Evolutionary conservation across 2,888 invertebrate species (phyloP).

Genomic region (Folsomia manolachei): DNA sequence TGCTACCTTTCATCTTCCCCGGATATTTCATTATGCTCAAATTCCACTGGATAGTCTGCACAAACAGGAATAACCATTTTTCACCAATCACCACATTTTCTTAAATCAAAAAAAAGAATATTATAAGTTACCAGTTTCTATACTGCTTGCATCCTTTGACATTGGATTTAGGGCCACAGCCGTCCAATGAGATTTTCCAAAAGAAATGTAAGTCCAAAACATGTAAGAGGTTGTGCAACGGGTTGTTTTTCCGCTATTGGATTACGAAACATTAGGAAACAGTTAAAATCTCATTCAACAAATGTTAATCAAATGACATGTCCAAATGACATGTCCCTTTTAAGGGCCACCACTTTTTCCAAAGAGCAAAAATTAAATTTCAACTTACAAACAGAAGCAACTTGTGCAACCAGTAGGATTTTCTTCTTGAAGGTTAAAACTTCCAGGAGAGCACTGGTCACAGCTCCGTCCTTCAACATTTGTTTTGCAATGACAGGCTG

Average conservation of each 20-base stretch:
- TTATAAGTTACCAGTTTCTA: not conserved
- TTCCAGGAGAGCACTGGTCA: conserved; percentile 80
- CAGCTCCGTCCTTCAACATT: conserved; percentile 76
- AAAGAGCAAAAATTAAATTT: too few species aligned
- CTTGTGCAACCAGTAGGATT: conserved; percentile 91
- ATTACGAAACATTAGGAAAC: too few species aligned
- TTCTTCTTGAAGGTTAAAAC: conserved; percentile 78
- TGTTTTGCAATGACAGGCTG: conserved; percentile 77
- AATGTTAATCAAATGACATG: too few species aligned
- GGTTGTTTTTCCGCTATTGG: conserved; percentile 83
- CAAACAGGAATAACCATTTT: conserved; percentile 21
- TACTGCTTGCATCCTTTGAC: not conserved
- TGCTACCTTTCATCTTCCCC: conserved; percentile 26
- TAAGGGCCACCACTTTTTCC: too few species aligned
- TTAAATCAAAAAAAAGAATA: too few species aligned
- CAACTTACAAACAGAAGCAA: conserved; percentile 99
- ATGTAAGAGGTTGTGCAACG: conserved; percentile 73
- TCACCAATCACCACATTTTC: not conserved
- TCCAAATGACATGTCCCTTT: too few species aligned
- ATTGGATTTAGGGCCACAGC: conserved; percentile 37
- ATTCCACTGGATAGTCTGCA: conserved; percentile 38
- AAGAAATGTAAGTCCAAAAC: conserved; percentile 56
- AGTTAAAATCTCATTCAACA: too few species aligned
- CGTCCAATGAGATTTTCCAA: conserved; percentile 39
- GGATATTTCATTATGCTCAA: conserved; percentile 31